Conservation (phyloP, 1,140 invertebrate genomes). For the Drosophila neocordata region DNA sequence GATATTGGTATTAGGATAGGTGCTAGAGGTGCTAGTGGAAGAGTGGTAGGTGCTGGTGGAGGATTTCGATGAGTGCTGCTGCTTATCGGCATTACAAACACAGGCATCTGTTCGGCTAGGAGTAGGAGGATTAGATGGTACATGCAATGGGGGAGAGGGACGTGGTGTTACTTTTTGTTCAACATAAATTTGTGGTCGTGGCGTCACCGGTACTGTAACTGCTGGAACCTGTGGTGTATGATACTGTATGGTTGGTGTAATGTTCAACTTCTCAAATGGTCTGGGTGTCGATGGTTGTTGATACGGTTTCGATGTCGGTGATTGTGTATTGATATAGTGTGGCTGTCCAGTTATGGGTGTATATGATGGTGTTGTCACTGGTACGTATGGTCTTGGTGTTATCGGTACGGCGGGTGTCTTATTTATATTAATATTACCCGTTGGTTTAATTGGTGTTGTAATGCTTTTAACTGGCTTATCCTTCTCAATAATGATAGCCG, state of each 20-base stretch:
- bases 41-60: slow-evolving; percentile 57
- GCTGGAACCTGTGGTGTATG: slow-evolving; percentile 44
- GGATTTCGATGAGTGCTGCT: slow-evolving; percentile 74
- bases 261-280: slow-evolving; percentile 41
- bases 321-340: slow-evolving; percentile 11
- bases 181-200: slow-evolving; percentile 25
- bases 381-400: slow-evolving; percentile 27
- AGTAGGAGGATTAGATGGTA: slow-evolving; percentile 33
- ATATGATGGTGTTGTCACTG: neutral
- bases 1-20: slow-evolving; percentile 43
- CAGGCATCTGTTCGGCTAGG: slow-evolving; percentile 68
- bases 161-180: slow-evolving; percentile 72
- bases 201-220: slow-evolving; percentile 16
- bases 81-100: slow-evolving; percentile 72
- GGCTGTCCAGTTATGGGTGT: slow-evolving; percentile 2
- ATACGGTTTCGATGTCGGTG: slow-evolving; percentile 3
- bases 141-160: slow-evolving; percentile 66
- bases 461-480: slow-evolving; percentile 64
- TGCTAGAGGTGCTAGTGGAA: slow-evolving; percentile 48
- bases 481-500: slow-evolving; percentile 79
- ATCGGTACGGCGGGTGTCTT: slow-evolving; percentile 36
- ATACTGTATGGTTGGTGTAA: slow-evolving; percentile 45
- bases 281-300: slow-evolving; percentile 43
- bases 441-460: slow-evolving; percentile 58
- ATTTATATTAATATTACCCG: slow-evolving; percentile 71